phyloP scores from a whole-genome alignment of 1,140 invertebrate species.

The Himalopsyche phryganea region DNA sequence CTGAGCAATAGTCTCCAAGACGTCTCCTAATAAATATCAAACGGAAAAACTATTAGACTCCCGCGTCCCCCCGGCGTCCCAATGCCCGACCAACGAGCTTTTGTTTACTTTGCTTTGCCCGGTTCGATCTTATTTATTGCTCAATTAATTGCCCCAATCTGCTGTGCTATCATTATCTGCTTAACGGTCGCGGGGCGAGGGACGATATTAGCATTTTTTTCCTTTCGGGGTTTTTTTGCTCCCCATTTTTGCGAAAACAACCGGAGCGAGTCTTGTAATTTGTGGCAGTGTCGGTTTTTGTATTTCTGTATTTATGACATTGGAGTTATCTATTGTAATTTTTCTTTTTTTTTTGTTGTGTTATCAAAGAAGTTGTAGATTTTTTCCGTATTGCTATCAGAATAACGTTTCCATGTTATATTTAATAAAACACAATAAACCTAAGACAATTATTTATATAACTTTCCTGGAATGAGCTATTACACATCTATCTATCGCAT shows the following conservation, averaged over 20 bases:
- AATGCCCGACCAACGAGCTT: not conserved
- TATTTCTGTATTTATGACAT: no score
- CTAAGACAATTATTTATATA: no score
- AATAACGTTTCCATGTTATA: no score
- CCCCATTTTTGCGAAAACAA: conserved; percentile 1
- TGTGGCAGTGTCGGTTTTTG: not conserved
- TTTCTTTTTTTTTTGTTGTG: no score
- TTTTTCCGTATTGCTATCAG: no score
- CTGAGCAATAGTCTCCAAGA: conserved; percentile 9
- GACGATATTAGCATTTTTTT: not conserved
- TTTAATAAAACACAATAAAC: no score
- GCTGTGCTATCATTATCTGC: conserved; percentile 3
- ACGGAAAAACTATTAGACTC: conserved; percentile 16
- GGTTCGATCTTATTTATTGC: conserved; percentile 8
- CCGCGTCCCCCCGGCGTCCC: not conserved
- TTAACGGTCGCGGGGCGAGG: not conserved
- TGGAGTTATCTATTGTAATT: no score
- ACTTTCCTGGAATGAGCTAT: no score
- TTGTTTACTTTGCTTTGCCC: conserved; percentile 2
- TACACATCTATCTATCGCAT: no score
- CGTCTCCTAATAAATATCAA: conserved; percentile 12
- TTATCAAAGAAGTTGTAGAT: no score
- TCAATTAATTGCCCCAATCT: conserved; percentile 15
- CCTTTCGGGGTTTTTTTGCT: not conserved
- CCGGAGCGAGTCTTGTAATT: not conserved